Conservation (phyloP, 2,888 invertebrate genomes). For the Peribatodes rhomboidaria region DNA sequence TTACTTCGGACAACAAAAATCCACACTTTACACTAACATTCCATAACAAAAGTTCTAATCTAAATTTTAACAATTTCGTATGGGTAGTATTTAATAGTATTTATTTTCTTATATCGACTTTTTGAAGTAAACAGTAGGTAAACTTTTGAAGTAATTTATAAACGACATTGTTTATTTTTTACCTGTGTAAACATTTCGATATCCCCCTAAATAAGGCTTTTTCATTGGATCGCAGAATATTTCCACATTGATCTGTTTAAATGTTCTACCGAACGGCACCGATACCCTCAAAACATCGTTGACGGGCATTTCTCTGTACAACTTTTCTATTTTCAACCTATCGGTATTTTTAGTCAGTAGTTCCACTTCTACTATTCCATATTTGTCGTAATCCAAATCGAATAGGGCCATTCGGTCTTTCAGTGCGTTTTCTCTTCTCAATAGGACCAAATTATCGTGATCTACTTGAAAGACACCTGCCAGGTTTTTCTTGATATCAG, state of each 20-base stretch:
- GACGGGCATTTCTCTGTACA: slow-evolving; percentile 76
- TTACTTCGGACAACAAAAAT: too few relatives aligned
- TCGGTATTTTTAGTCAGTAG: slow-evolving; percentile 75
- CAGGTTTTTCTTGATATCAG: slow-evolving; percentile 87
- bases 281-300: slow-evolving; percentile 79
- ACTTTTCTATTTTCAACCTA: slow-evolving; percentile 72
- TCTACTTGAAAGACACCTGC: slow-evolving; percentile 86
- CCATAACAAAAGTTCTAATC: too few relatives aligned
- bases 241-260: slow-evolving; percentile 81
- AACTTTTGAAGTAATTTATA: too few relatives aligned
- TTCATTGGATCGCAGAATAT: slow-evolving; percentile 81
- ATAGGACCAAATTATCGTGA: slow-evolving; percentile 78
- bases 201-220: slow-evolving; percentile 95
- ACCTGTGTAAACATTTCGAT: slow-evolving; percentile 90
- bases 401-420: slow-evolving; percentile 76
- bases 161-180: too few relatives aligned
- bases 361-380: slow-evolving; percentile 80
- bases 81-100: too few relatives aligned
- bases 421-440: slow-evolving; percentile 75
- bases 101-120: too few relatives aligned
- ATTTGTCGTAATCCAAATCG: slow-evolving; percentile 81
- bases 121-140: too few relatives aligned
- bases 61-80: too few relatives aligned
- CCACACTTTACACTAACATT: too few relatives aligned
- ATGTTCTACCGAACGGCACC: slow-evolving; percentile 72